phyloP scores from a whole-genome alignment of 2,797 vertebrate species.

The Aeoliscus strigatus region DNA sequence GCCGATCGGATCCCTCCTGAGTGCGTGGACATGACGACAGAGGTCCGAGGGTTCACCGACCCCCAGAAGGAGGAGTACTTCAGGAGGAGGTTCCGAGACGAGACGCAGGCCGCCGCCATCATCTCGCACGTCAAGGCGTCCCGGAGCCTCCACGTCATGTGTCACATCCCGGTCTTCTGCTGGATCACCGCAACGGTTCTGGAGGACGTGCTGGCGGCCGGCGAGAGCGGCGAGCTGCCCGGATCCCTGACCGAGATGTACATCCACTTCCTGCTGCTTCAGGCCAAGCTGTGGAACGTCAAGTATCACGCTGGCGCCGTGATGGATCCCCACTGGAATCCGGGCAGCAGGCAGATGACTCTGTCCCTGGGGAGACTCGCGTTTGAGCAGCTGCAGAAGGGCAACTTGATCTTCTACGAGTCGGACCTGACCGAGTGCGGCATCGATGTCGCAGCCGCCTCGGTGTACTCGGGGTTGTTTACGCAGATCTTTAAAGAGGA shows the following conservation, averaged over 20 bases:
- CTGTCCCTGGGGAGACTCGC: conserved; percentile 25
- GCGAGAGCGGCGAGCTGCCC: conserved; percentile 6
- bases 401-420: conserved; percentile 24
- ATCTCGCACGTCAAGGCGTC: conserved; percentile 14
- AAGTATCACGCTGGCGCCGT: background rate
- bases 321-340: conserved; percentile 10
- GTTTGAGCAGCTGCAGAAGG: conserved; percentile 30
- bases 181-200: conserved; percentile 31
- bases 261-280: conserved; percentile 29
- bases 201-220: conserved; percentile 15
- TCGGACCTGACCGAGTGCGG: conserved; percentile 20
- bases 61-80: conserved; percentile 28
- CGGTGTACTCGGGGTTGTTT: conserved; percentile 24
- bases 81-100: conserved; percentile 13
- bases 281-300: conserved; percentile 7
- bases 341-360: conserved; percentile 18
- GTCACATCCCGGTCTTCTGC: conserved; percentile 43
- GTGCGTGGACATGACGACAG: conserved; percentile 22
- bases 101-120: conserved; percentile 3
- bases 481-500: conserved; percentile 34
- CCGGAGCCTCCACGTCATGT: conserved; percentile 35
- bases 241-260: conserved; percentile 39
- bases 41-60: conserved; percentile 29
- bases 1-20: conserved; percentile 24
- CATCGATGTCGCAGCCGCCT: conserved; percentile 18